Base-by-base conservation (phyloP, 2,113 vertebrate genomes). In the Prinia subflava region DNA sequence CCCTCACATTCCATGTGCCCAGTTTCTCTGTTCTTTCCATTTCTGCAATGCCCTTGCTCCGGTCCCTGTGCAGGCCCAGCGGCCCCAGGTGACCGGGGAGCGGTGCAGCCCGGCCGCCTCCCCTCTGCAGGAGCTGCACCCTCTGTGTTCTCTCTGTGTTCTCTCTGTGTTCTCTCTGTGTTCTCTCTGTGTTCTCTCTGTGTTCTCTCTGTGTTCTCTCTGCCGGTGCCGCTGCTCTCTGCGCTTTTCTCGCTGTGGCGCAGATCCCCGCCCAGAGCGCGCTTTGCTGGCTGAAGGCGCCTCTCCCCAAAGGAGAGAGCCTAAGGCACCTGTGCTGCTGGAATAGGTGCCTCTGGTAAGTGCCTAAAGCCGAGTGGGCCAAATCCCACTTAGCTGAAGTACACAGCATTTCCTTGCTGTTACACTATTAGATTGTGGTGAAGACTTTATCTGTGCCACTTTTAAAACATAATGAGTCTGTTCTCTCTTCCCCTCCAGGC, bases 181-280 rank as follows among this genome's bases (percentile, higher is more conserved):
- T 39, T 39, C 39, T 39, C 39, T 39, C 39, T 39, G 39, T 39
- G 39, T 11, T 39, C 39, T 39, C 39, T 39, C 39, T 39, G 39
- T 39, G 39, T 11, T 39, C 39, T 39, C 39, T 39, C 39, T 50
- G n/a, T 57, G 68, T 52, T 84, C 55, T 59, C 77, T 83, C 52
- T 50, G 46, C 80, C 64, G 25, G 53, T 7, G 25, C 49, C 8
- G 35, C 83, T 42, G 76, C 73, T 81, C 0, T 37, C 80, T 15
- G 71, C 1, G 4, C 85, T 57, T 56, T 35, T 35, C 70, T 67
- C 35, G 0, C 17, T 59, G 37, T 50, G 64, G 44, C 30, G 12
- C 11, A 4, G 13, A 21, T 50, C 37, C 53, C 55, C 25, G 7
- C n/a, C 35, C 47, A n/a, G 56, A 68, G 46, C 0, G 0, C 0